Conservation (phyloP, 2,113 vertebrate genomes). For the Amia ocellicauda region DNA sequence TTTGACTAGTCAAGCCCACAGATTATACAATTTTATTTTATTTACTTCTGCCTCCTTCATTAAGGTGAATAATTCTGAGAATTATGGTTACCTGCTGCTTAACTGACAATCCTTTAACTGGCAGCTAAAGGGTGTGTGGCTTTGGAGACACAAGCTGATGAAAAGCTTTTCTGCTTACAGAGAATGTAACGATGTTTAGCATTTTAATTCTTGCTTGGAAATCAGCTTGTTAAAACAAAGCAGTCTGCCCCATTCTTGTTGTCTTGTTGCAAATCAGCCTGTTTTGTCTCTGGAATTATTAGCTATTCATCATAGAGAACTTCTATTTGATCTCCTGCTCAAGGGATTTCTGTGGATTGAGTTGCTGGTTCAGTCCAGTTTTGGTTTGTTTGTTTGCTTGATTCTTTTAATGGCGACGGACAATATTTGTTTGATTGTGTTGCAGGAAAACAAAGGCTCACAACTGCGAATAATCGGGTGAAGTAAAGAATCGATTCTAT, state of each 20-base stretch:
- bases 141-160: conserved; percentile 18
- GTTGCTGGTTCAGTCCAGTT: conserved; percentile 32
- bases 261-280: conserved; percentile 18
- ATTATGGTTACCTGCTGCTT: conserved; percentile 12
- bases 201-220: conserved; percentile 23
- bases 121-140: conserved; percentile 5
- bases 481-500: not conserved
- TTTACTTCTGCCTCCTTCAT: not conserved
- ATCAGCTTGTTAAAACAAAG: conserved; percentile 30
- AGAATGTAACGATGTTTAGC: conserved; percentile 21
- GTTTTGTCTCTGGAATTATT: conserved; percentile 28
- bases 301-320: conserved; percentile 33
- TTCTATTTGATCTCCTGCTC: conserved; percentile 25
- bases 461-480: conserved; percentile 8
- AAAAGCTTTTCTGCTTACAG: conserved; percentile 12
- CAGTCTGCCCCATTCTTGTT: conserved; percentile 23
- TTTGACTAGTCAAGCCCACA: not conserved
- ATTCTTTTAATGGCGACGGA: conserved; percentile 29
- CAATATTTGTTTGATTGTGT: conserved; percentile 22
- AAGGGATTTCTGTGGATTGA: conserved; percentile 27
- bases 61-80: conserved; percentile 8
- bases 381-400: conserved; percentile 28
- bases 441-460: conserved; percentile 4
- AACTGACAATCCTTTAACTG: conserved; percentile 13
- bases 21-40: not conserved